These are phyloP conservation scores for Eulemur albifrons DNA, from an alignment of 2,797 vertebrate genomes.

Conservation along the genomic window DNA sequence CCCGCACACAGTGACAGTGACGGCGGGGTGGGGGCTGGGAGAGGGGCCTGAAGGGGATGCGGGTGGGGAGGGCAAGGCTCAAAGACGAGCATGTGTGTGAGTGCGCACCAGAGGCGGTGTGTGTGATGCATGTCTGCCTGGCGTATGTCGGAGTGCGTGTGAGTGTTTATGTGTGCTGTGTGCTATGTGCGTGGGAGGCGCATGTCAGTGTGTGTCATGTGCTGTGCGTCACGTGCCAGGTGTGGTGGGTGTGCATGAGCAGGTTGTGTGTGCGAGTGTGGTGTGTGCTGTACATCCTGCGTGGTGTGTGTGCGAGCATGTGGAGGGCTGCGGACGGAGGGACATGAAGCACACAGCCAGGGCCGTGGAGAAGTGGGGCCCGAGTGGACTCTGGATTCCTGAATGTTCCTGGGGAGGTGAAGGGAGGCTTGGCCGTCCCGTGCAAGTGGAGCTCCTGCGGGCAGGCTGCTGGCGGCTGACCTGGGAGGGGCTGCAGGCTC, in stretches of 20 bases:
- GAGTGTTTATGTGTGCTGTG: not conserved
- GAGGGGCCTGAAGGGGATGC: not conserved
- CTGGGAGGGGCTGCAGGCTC: conserved; percentile 91
- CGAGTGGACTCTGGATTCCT: not conserved
- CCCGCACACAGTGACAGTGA: not conserved
- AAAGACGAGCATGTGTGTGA: not conserved
- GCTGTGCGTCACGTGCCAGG: not conserved
- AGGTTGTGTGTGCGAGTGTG: not conserved
- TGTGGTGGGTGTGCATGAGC: not conserved
- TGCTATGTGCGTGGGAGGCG: too few relatives aligned
- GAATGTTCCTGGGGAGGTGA: not conserved
- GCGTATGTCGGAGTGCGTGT: not conserved
- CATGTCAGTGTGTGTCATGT: not conserved
- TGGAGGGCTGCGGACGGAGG: not conserved
- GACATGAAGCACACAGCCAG: not conserved
- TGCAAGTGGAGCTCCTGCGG: not conserved
- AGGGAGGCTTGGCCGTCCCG: not conserved
- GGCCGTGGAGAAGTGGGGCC: not conserved
- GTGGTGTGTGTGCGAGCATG: not conserved
- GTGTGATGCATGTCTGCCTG: not conserved
- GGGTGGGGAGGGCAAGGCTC: rapidly evolving
- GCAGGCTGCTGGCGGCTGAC: conserved; percentile 70
- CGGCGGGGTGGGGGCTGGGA: not conserved
- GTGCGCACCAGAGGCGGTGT: not conserved
- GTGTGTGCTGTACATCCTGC: too few relatives aligned